Evolutionary conservation across 2,797 vertebrate genomes (phyloP), one percentile per base, ranked within the genome.

Genomic region (Falco novaeseelandiae): DNA sequence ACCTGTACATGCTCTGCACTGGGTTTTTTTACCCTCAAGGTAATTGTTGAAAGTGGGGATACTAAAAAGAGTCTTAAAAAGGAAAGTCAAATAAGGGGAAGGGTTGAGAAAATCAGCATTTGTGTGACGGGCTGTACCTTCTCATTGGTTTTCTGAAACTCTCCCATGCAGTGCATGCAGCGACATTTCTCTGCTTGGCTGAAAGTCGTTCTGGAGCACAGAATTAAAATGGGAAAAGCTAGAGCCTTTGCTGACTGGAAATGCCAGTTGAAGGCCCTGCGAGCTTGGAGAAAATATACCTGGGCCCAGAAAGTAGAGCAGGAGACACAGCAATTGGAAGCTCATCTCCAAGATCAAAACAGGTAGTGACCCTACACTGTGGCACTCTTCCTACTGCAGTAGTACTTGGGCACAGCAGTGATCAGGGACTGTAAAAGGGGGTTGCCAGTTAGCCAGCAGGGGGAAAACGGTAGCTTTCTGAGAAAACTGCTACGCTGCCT

Each of bases 101-200:
- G n/a, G 55, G 55, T 23, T 13, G 76, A 80, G 6, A 55, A 26
- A 52, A 63, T 78, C 36, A 32, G 36, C 22, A 30, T 82, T 87
- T 91, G 36, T 79, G 38, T 89, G 48, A 73, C 1, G 1, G 14
- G 44, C 55, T 90, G 6, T 46, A n/a, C 63, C 51, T 83, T 12
- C 32, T 94, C 15, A 89, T 11, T 96, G 55, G 34, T 96, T 96
- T 97, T 95, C 38, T 93, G 54, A 92, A 93, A 97, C 62, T 97
- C 89, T 94, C 59, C 38, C 63, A 29, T 96, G 59, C 89, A 99
- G 99, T 99, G 98, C 97, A 97, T 99, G 92, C 99, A 99, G 90
- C 98, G 46, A 57, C 98, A 99, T 98, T 99, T 99, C 96, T 99
- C 99, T 49, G 97, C 97, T 79, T 99, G 99, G 99, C 98, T 98